A percentile compares a stretch with the other conserved stretches of the same genome.
Conservation (phyloP, 53 echinoderm and acorn worm species). For the Crossaster papposus region DNA sequence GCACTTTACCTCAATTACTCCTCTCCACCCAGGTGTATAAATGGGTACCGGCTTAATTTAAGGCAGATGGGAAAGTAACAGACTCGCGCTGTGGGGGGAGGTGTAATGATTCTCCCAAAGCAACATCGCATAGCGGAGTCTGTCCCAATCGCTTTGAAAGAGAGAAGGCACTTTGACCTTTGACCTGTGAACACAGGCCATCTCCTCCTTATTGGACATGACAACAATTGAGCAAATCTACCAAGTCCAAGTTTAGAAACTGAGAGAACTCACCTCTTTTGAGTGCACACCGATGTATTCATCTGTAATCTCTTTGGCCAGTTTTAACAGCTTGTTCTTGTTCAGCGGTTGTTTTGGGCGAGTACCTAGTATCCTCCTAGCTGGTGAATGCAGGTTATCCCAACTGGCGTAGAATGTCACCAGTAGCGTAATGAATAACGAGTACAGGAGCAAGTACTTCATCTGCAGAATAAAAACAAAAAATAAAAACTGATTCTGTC, state of each 20-base stretch:
- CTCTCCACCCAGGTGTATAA: too few relatives aligned
- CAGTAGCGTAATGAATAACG: neutral
- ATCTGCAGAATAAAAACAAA: constrained; percentile 7
- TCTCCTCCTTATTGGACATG: too few relatives aligned
- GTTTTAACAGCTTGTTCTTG: constrained; percentile 13
- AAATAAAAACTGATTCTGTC: neutral
- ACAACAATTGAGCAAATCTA: too few relatives aligned
- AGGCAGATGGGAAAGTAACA: too few relatives aligned
- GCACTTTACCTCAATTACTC: too few relatives aligned
- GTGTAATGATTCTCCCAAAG: too few relatives aligned
- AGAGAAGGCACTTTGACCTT: too few relatives aligned
- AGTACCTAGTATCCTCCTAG: neutral
- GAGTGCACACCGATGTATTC: constrained; percentile 16
- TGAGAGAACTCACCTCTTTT: constrained; percentile 9
- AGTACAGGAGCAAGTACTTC: constrained; percentile 18
- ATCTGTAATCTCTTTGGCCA: constrained; percentile 23
- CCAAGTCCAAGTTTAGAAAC: neutral
- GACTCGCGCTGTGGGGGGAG: too few relatives aligned
- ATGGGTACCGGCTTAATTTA: too few relatives aligned
- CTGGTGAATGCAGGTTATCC: constrained; percentile 17
- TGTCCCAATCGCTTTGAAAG: too few relatives aligned
- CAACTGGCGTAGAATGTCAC: constrained; percentile 8
- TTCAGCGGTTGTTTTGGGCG: constrained; percentile 28
- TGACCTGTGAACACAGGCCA: too few relatives aligned
- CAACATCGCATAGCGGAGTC: too few relatives aligned